Evolutionary conservation across 2,888 invertebrate species (phyloP), one percentile per base, ranked within the genome.

Genomic region (Drosophila buzzatii): DNA sequence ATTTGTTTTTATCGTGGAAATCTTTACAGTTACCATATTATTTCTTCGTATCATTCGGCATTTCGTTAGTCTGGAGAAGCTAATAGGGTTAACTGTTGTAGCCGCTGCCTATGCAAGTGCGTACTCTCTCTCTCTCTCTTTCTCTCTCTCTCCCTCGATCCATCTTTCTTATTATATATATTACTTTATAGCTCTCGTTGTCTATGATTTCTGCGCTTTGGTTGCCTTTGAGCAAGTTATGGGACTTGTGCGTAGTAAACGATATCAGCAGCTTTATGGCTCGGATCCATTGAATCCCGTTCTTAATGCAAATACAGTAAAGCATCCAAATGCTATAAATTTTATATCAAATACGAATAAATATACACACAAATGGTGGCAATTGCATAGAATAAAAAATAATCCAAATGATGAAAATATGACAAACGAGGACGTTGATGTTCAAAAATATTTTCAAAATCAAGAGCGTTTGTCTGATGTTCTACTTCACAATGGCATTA

Each of bases 151-250:
- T n/a, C n/a, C n/a, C n/a, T 16, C 16, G 27, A 12, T 37, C 37
- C 14, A 12, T 37, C 5, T 37, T n/a, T 49, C 8, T 31, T 1
- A 7, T 18, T n/a, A 5, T 27, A 9, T 33, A 20, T 44, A 23
- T 2, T 14, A 14, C 49, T 44, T 75, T 70, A 0, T 55, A 93
- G 93, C 91, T 20, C 85, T 90, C 2, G 58, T 90, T 0, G 81
- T 79, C 39, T 93, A 93, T 45, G 90, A 92, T 60, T 71, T 81
- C 1, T 86, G 92, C 77, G 76, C 86, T 3, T 23, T 85, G 31
- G 79, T 93, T 18, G 89, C 92, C 9, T 78, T 91, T n/a, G 90
- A 88, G 60, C 90, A 92, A 80, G 89, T 92, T 5, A 72, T 92
- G 20, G 57, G 66, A 4, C 72, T 92, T 16, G 82, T 92, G 27